A percentile compares a stretch with the other conserved stretches of the same genome.
These are phyloP conservation scores for Halcyon chelicuti DNA, from an alignment of 2,797 vertebrate species.

Conservation along the genomic window DNA sequence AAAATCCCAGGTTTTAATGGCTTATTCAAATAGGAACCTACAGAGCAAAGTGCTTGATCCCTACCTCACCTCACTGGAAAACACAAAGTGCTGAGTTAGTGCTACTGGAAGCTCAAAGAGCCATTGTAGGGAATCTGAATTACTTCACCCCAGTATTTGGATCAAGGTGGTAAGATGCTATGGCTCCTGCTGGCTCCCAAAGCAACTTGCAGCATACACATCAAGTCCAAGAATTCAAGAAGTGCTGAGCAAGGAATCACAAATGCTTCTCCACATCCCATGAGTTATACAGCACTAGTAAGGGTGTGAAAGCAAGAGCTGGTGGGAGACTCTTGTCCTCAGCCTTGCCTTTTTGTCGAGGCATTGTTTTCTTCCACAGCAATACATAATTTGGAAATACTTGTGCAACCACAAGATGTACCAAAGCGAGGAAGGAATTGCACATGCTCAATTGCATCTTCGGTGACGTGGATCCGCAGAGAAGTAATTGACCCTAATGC, in stretches of 20 bases:
- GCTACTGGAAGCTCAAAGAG: neutral
- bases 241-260: neutral
- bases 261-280: neutral
- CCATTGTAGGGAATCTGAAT: neutral
- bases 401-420: neutral
- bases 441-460: neutral
- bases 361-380: neutral
- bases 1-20: neutral
- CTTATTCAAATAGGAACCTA: neutral
- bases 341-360: neutral
- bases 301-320: neutral
- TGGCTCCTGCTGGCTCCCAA: neutral
- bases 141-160: neutral
- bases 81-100: neutral
- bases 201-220: rapidly evolving
- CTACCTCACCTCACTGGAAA: neutral
- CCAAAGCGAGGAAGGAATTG: neutral
- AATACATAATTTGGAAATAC: neutral
- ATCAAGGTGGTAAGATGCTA: neutral
- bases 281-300: neutral
- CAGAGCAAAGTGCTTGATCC: neutral
- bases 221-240: neutral
- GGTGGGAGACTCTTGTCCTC: neutral
- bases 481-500: neutral
- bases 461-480: neutral